Evolutionary conservation across 2,797 vertebrate species (phyloP).

Genomic region (Silurus aristotelis): DNA sequence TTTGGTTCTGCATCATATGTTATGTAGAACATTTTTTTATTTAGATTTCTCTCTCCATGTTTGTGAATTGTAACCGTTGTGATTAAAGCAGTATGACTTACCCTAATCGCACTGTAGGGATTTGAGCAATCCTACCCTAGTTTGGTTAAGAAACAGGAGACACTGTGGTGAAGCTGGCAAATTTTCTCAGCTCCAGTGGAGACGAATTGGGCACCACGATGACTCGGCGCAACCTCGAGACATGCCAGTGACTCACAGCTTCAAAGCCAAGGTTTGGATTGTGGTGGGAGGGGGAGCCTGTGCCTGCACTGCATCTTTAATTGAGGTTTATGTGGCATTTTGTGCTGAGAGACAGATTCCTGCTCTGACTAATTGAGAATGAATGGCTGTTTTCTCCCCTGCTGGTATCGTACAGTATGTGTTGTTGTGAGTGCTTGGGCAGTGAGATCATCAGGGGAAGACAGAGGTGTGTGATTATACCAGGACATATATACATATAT

Average conservation of each 20-base stretch:
- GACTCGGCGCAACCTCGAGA: constrained; percentile 56
- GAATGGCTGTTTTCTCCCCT: constrained; percentile 57
- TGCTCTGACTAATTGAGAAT: constrained; percentile 57
- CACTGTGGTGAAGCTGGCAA: constrained; percentile 65
- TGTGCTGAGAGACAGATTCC: constrained; percentile 66
- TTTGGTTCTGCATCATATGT: not conserved
- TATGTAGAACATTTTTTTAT: not conserved
- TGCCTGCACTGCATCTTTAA: constrained; percentile 67
- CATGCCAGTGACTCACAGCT: constrained; percentile 59
- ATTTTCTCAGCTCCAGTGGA: constrained; percentile 53
- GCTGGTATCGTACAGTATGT: constrained; percentile 35
- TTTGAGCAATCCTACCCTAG: constrained; percentile 46
- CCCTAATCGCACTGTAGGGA: constrained; percentile 66
- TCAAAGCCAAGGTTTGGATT: constrained; percentile 65
- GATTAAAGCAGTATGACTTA: constrained; percentile 59
- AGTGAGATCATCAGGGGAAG: constrained; percentile 29
- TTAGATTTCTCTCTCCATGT: not conserved
- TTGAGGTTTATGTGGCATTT: constrained; percentile 71
- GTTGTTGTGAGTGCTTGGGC: constrained; percentile 46
- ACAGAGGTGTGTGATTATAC: constrained; percentile 19
- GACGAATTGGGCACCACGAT: constrained; percentile 43
- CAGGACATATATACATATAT: not conserved
- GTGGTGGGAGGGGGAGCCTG: constrained; percentile 51
- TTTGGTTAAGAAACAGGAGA: constrained; percentile 63
- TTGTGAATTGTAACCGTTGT: constrained; percentile 34